Base-by-base conservation (phyloP, 2,888 invertebrate species). In the Pteria penguin region DNA sequence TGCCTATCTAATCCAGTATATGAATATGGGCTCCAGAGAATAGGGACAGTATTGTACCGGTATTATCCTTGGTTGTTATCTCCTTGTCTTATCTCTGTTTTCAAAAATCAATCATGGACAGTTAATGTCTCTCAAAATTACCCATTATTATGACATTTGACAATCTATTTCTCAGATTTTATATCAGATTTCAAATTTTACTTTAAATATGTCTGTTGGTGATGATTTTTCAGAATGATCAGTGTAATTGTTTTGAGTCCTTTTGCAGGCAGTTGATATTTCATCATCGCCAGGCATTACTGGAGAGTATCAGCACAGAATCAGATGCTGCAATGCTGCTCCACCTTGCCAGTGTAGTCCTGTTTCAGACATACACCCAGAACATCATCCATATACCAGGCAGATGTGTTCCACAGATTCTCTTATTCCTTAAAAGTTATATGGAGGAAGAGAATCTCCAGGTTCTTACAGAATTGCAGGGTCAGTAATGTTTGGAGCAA, bases 361-460 rank as follows among this genome's bases (percentile, higher is more conserved):
- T 98, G 72, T 97, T 97, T 89, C 96, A 96, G 67, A 94, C 95
- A 11, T 93, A 95, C 2, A 96, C 96, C 0, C 96, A 96, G 86
- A 95, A 94, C 84, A 96, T 97, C 93, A 90, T 98, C 31, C 97
- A 98, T 92, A 97, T 97, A 18, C 98, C 98, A 31, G 99, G 99
- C 0, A 95, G 97, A 91, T 97, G 97, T 93, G 97, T 99, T 14
- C 95, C 97, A 0, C 93, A 95, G 24, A 94, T 98, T 82, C 93
- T 98, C 61, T 90, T 94, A 0, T 96, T 94, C 91, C 93, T 98
- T 68, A 95, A 95, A 82, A 93, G 94, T 27, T 94, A 95, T 84
- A 92, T 98, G 66, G 94, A 94, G 77, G 93, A 94, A 29, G 95
- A 96, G 4, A 94, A 95, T 74, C 94, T 94, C 89, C 91, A 93